Conservation (phyloP, 2,888 invertebrate species). For the Macrophya alboannulata region DNA sequence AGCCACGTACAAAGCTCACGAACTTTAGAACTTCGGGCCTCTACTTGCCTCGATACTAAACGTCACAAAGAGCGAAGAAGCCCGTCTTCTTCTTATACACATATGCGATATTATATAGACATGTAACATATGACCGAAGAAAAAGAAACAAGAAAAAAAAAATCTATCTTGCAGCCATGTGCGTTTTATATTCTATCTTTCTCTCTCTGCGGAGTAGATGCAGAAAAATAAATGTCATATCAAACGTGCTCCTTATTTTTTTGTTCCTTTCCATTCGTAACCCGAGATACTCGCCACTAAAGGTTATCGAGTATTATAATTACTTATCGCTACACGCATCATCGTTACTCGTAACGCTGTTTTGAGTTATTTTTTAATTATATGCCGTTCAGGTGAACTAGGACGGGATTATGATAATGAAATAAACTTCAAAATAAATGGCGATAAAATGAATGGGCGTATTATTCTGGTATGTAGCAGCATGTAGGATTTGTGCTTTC, state of each 20-base stretch:
- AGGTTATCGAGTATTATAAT: slow-evolving; percentile 8
- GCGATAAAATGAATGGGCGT: not conserved
- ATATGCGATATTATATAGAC: slow-evolving; percentile 9
- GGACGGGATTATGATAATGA: not conserved
- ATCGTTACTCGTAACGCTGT: not conserved
- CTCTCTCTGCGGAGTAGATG: not conserved
- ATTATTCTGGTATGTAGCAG: too few species aligned
- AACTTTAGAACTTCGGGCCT: not conserved
- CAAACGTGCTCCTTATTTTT: not conserved
- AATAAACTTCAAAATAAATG: too few species aligned
- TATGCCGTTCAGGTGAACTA: not conserved
- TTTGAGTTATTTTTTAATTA: not conserved
- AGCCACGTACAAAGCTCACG: not conserved
- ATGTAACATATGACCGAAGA: not conserved
- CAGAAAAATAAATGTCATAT: not conserved
- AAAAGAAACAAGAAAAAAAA: not conserved
- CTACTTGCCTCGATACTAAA: not conserved
- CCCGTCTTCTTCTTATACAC: slow-evolving; percentile 6
- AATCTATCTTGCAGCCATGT: slow-evolving; percentile 4
- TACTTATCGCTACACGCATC: not conserved
- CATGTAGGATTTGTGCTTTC: slow-evolving; percentile 1
- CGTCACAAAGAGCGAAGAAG: slow-evolving; percentile 13
- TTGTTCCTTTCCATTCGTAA: slow-evolving; percentile 24
- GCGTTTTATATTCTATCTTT: slow-evolving; percentile 6
- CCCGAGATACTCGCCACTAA: slow-evolving; percentile 13